A percentile compares a stretch with the other conserved stretches of the same genome.
These are phyloP conservation scores for Hypotaenidia okinawae DNA, from an alignment of 2,797 vertebrate species.

Conservation along the genomic window DNA sequence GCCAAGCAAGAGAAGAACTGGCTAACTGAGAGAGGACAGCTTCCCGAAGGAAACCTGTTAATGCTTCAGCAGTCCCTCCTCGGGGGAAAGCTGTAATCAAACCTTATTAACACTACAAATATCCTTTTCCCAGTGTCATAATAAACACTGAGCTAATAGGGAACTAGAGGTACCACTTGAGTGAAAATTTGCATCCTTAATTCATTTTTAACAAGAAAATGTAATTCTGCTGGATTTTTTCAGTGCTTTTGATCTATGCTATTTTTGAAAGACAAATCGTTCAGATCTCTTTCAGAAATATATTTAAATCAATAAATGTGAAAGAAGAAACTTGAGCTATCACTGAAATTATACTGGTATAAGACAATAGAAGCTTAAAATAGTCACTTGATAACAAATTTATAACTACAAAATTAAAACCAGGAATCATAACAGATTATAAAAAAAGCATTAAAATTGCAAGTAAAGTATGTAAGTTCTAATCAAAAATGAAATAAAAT, in stretches of 20 bases:
- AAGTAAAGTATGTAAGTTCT: not conserved
- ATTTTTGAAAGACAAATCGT: not conserved
- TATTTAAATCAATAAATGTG: not conserved
- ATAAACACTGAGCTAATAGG: not conserved
- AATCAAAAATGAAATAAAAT: not conserved
- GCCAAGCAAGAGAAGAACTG: not conserved
- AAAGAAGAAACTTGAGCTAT: not conserved
- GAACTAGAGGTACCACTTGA: not conserved
- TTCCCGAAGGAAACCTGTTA: not conserved
- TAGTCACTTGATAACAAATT: not conserved
- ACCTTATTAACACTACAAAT: not conserved
- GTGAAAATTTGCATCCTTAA: not conserved
- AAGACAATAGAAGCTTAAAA: not conserved
- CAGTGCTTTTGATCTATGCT: not conserved
- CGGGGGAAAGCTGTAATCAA: not conserved
- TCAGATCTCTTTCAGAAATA: not conserved
- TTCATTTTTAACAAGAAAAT: not conserved
- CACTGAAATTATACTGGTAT: not conserved
- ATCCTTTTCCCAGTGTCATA: not conserved
- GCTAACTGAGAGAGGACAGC: not conserved
- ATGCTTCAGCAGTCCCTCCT: not conserved
- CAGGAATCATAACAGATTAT: not conserved
- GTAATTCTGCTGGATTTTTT: not conserved
- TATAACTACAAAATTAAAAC: not conserved
- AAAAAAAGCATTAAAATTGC: not conserved